Conservation (phyloP, 2,888 invertebrate genomes). For the Cepaea hortensis region DNA sequence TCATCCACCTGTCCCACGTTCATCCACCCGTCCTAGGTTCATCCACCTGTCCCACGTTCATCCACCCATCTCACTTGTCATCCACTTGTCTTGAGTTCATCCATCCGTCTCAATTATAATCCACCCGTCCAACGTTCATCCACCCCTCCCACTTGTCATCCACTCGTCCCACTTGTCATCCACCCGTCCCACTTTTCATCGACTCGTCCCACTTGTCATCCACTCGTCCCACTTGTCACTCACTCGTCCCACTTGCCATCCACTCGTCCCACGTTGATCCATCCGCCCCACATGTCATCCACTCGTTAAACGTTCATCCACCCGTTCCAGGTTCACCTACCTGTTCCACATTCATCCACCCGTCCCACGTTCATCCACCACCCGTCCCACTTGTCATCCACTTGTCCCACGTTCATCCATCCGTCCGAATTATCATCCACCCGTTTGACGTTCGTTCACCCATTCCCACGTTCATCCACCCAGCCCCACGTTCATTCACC, state of each 20-base stretch:
- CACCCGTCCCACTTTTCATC: background rate
- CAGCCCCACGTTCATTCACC: background rate
- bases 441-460: background rate
- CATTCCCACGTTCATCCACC: background rate
- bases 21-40: no score
- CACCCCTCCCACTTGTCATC: background rate
- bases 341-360: background rate
- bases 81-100: background rate
- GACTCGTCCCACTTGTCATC: background rate
- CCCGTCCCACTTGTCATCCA: background rate
- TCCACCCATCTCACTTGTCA: no score
- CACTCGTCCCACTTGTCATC: background rate
- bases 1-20: background rate
- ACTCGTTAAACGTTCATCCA: background rate
- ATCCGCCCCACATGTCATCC: background rate
- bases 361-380: background rate
- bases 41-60: no score
- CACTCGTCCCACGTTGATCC: background rate
- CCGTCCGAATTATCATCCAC: background rate
- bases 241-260: no score
- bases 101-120: background rate
- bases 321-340: background rate
- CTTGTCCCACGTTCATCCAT: background rate
- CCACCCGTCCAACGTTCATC: background rate
- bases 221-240: background rate